Evolutionary conservation across 2,113 vertebrate species (phyloP).

Genomic region (Orthonyx spaldingii): DNA sequence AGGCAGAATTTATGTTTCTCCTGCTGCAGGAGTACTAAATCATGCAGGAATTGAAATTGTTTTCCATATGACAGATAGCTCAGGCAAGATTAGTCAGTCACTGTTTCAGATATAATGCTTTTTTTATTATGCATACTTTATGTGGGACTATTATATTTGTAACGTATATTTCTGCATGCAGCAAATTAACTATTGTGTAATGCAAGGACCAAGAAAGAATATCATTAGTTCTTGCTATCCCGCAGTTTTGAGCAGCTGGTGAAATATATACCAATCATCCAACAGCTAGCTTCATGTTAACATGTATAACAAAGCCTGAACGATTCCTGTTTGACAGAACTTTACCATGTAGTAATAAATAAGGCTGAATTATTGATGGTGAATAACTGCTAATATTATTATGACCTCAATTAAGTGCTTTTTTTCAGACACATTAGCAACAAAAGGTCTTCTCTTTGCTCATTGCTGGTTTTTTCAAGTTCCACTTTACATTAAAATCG

Average conservation of each 20-base stretch:
- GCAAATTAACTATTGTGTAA: constrained; percentile 47
- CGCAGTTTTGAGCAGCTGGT: constrained; percentile 60
- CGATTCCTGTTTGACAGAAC: constrained; percentile 68
- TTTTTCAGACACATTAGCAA: constrained; percentile 80
- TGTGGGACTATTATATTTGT: constrained; percentile 8
- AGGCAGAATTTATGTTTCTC: constrained; percentile 56
- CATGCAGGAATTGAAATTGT: constrained; percentile 39
- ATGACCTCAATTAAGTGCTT: constrained; percentile 83
- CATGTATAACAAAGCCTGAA: constrained; percentile 65
- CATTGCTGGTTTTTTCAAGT: constrained; percentile 63
- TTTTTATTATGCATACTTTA: neutral
- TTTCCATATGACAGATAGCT: constrained; percentile 53
- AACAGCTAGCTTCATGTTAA: constrained; percentile 45
- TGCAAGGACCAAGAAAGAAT: constrained; percentile 10
- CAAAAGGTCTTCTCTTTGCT: constrained; percentile 76
- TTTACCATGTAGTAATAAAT: constrained; percentile 77
- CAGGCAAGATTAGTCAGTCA: constrained; percentile 41
- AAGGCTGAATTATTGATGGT: constrained; percentile 81
- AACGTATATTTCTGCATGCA: neutral
- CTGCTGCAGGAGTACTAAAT: constrained; percentile 26
- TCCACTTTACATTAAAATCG: constrained; percentile 85
- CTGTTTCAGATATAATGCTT: constrained; percentile 51
- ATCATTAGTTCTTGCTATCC: constrained; percentile 44
- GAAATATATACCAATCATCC: constrained; percentile 63
- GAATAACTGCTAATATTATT: constrained; percentile 82